Evolutionary conservation across 2,888 invertebrate genomes (phyloP), one percentile per base, ranked within the genome.

Genomic region (Callimorpha dominula): DNA sequence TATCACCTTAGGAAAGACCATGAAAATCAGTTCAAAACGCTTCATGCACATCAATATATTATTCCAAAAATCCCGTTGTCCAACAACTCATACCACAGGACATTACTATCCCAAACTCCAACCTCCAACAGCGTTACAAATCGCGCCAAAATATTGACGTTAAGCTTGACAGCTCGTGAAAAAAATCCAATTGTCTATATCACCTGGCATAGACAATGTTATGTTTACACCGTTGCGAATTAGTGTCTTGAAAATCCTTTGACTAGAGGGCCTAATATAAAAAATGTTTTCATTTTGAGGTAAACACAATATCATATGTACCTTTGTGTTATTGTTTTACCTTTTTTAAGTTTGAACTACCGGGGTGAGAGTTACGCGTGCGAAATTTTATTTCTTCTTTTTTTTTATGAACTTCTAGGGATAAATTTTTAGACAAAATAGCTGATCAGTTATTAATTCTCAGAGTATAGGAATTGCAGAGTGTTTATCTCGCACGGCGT

Each of bases 111-210:
- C 76, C 80, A 82, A 75, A 74, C 81, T 79, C 78, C 46, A 43
- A 80, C 77, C 88, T 78, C 94, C 93, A 85, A 91, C 93, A 85
- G 95, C 94, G 95, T 90, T 84, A 78, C 95, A 84, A 95, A 95
- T 95, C 93, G 93, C 93, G 94, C 94, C 88, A 91, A 92, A 92
- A 92, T 92, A 92, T 92, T 92, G 92, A 92, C 90, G 91, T 92
- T 86, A 89, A 83, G 81, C 91, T 91, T 92, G 92, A 92, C 92
- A 92, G 91, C 72, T 91, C 82, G 79, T 65, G 75, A 76, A 76
- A 79, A 83, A 78, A 76, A 76, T 73, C 78, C 78, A 84, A 88
- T 89, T 89, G 89, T 91, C 88, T 85, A 84, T 85, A 86, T 87
- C 92, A 90, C 90, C 90, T 90, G 91, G 89, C 68, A 79, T 76